Conservation (phyloP, 2,797 vertebrate genomes). For the Borostomias antarcticus region DNA sequence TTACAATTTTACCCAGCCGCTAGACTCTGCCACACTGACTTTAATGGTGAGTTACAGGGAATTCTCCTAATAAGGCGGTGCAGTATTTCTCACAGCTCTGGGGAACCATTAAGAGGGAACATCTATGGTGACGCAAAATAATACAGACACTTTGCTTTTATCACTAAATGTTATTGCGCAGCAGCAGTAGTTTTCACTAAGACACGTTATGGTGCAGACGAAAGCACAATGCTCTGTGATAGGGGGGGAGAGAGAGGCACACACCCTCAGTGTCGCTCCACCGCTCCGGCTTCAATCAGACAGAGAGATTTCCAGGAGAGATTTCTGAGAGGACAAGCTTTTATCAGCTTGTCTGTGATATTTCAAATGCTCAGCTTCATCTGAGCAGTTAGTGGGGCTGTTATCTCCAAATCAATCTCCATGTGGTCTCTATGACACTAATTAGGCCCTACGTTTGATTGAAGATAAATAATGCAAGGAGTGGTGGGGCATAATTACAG, state of each 20-base stretch:
- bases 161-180: neutral
- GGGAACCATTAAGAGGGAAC: conserved; percentile 9
- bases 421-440: too few relatives aligned
- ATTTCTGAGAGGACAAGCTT: neutral
- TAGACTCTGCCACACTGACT: conserved; percentile 50
- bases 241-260: too few relatives aligned
- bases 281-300: neutral
- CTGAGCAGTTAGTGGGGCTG: conserved; percentile 38
- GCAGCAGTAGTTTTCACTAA: neutral
- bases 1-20: conserved; percentile 64
- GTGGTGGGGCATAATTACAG: conserved; percentile 56
- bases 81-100: conserved; percentile 23
- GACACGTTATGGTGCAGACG: too few relatives aligned
- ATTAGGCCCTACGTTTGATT: conserved; percentile 62
- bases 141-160: too few relatives aligned
- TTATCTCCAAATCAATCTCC: conserved; percentile 70
- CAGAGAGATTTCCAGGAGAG: neutral
- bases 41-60: conserved; percentile 42
- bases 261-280: neutral
- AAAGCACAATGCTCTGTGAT: too few relatives aligned
- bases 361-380: conserved; percentile 29
- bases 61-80: too few relatives aligned
- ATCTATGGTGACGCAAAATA: neutral
- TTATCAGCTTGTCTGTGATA: conserved; percentile 36
- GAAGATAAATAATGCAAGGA: conserved; percentile 46